phyloP scores from a whole-genome alignment of 2,888 invertebrate species.

The Linnaemya vulpina region DNA sequence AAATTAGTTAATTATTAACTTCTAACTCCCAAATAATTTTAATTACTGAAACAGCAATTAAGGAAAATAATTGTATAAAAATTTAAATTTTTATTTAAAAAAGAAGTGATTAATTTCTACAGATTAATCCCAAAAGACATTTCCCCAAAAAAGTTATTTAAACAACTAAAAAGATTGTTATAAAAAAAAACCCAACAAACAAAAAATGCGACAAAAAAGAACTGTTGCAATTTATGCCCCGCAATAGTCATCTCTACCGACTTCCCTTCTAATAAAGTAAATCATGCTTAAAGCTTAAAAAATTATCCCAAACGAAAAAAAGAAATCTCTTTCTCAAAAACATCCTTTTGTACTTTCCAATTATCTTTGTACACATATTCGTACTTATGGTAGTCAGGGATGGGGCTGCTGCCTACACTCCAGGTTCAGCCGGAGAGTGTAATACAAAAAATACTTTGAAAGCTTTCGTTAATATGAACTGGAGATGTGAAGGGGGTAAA shows the following conservation, averaged over 20 bases:
- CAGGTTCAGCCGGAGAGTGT: constrained; percentile 44
- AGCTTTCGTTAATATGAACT: not conserved
- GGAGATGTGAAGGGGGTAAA: not conserved
- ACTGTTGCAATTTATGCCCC: not conserved
- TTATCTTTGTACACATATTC: constrained; percentile 64
- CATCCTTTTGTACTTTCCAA: constrained; percentile 62
- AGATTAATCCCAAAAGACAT: constrained; percentile 61
- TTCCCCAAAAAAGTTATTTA: not conserved
- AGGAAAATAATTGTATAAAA: not conserved
- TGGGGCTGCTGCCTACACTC: not conserved
- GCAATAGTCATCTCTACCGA: not conserved
- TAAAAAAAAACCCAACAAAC: not conserved
- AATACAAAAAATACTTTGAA: constrained; percentile 31
- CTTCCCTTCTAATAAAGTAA: constrained; percentile 45
- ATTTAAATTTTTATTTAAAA: not conserved
- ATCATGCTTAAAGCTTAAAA: constrained; percentile 60
- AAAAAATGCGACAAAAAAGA: not conserved
- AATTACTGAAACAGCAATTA: not conserved
- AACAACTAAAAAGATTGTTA: constrained; percentile 29
- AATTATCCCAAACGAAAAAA: constrained; percentile 53
- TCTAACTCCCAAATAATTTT: too few species aligned
- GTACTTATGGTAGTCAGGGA: not conserved
- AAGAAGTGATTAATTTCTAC: not conserved
- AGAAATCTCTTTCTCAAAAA: constrained; percentile 64
- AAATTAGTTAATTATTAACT: too few species aligned